These are phyloP conservation scores for Oxyura jamaicensis DNA, from an alignment of 2,113 vertebrate genomes.

Conservation along the genomic window DNA sequence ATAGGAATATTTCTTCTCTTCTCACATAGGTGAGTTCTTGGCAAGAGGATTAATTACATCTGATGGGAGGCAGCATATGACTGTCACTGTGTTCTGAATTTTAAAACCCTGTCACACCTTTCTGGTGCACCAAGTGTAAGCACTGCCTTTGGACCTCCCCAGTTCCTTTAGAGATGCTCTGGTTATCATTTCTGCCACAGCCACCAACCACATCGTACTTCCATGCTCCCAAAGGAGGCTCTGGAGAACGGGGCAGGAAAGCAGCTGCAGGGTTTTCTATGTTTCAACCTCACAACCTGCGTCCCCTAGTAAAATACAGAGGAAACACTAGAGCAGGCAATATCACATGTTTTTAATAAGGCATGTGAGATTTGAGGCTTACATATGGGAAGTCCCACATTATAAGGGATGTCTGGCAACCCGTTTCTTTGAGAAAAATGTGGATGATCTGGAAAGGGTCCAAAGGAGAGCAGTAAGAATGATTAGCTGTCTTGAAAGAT, in stretches of 20 bases:
- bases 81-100: background rate
- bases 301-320: background rate
- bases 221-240: background rate
- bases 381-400: conserved; percentile 9
- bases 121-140: background rate
- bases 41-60: background rate
- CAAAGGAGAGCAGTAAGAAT: background rate
- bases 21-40: background rate
- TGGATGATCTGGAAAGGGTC: background rate
- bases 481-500: background rate
- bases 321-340: background rate
- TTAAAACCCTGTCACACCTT: fast-evolving
- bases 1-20: background rate
- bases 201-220: background rate
- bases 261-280: background rate
- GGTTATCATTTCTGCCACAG: background rate
- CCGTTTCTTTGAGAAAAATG: background rate
- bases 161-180: background rate
- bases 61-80: background rate
- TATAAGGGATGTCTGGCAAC: background rate
- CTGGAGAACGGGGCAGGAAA: conserved; percentile 9
- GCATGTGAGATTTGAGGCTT: conserved; percentile 13
- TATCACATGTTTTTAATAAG: conserved; percentile 10
- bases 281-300: conserved; percentile 16
- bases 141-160: background rate